Evolutionary conservation across 2,888 invertebrate genomes (phyloP).

Genomic region (Perdita meconis): DNA sequence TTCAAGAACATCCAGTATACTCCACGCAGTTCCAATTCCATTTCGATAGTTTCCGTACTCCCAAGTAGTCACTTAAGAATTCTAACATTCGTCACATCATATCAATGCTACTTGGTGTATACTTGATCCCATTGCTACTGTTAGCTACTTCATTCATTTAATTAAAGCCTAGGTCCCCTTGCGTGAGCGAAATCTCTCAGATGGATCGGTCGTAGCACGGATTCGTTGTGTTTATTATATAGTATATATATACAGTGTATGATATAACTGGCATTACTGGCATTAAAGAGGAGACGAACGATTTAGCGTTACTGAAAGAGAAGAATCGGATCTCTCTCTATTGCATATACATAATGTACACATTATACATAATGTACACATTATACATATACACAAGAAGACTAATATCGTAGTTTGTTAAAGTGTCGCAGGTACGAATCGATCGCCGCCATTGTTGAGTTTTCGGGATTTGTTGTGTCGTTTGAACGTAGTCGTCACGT

Average conservation of each 20-base stretch:
- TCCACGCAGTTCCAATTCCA: no score
- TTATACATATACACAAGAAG: slow-evolving; percentile 68
- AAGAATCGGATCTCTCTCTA: slow-evolving; percentile 16
- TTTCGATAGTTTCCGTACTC: no score
- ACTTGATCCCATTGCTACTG: not conserved
- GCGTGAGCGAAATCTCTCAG: slow-evolving; percentile 35
- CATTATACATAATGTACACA: slow-evolving; percentile 69
- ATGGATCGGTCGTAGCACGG: slow-evolving; percentile 71
- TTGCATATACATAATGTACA: slow-evolving; percentile 68
- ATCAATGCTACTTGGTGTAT: not conserved
- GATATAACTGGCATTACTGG: slow-evolving; percentile 63
- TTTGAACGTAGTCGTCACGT: slow-evolving; percentile 36
- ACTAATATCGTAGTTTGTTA: slow-evolving; percentile 68
- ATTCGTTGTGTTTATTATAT: slow-evolving; percentile 82
- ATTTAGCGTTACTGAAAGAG: slow-evolving; percentile 38
- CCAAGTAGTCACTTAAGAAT: no score
- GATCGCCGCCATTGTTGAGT: slow-evolving; percentile 58
- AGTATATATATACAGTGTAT: slow-evolving; percentile 76
- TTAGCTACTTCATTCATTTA: not conserved
- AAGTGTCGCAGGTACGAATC: slow-evolving; percentile 62
- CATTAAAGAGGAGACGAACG: slow-evolving; percentile 58
- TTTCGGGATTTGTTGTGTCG: slow-evolving; percentile 50
- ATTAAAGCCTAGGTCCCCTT: not conserved
- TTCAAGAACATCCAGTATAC: no score
- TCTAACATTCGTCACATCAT: no score